phyloP scores from a whole-genome alignment of 1,140 invertebrate species.

The Periplaneta americana region DNA sequence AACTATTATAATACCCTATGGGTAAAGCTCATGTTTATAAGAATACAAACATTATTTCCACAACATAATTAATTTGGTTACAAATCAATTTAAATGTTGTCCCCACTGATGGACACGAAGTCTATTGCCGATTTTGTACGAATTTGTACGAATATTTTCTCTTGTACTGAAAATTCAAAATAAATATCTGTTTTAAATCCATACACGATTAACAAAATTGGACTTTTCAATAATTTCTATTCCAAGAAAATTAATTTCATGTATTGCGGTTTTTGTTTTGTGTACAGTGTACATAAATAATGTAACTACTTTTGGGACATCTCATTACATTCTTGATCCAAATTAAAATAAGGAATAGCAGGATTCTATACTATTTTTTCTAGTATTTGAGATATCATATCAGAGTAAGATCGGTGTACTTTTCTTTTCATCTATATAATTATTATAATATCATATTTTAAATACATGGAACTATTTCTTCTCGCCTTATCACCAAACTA shows the following conservation, averaged over 20 bases:
- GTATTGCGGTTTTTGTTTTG: background rate
- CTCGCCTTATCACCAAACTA: background rate
- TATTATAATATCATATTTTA: background rate
- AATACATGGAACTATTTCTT: slow-evolving; percentile 4
- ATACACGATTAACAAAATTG: background rate
- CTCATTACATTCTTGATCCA: background rate
- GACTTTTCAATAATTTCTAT: background rate
- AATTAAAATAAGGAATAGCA: background rate
- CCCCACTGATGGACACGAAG: background rate
- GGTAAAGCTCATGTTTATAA: too few species aligned
- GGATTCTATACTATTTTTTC: background rate
- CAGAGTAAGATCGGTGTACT: background rate
- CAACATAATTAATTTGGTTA: background rate
- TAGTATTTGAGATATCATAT: background rate
- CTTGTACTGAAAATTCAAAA: background rate
- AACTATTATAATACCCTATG: too few species aligned
- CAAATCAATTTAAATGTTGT: background rate
- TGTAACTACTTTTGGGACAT: background rate
- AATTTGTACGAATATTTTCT: background rate
- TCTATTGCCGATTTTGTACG: background rate
- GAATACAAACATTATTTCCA: too few species aligned
- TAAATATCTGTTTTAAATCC: background rate
- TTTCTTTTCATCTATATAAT: background rate
- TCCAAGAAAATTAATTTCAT: background rate
- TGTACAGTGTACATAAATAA: background rate